These are phyloP conservation scores for Nothocercus nigrocapillus DNA, from an alignment of 2,113 vertebrate genomes.

Conservation along the genomic window DNA sequence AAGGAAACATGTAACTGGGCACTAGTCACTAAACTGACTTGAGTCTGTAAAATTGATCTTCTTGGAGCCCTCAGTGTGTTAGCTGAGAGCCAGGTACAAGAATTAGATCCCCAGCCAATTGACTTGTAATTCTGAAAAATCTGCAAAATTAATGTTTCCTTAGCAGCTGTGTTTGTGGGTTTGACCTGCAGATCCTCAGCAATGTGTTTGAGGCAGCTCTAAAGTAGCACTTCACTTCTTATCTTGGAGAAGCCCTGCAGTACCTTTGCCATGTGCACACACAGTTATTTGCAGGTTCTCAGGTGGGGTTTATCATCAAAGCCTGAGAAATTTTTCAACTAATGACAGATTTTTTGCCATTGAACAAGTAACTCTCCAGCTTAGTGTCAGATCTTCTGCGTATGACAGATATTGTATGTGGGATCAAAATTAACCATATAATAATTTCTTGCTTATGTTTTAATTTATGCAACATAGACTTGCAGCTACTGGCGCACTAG, in stretches of 20 bases:
- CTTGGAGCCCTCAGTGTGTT: background rate
- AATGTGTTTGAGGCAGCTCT: background rate
- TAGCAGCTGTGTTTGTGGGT: background rate
- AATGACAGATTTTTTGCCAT: background rate
- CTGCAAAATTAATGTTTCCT: background rate
- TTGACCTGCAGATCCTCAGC: constrained; percentile 24
- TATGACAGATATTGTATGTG: background rate
- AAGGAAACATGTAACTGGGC: background rate
- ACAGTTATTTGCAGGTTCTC: background rate
- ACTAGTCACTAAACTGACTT: background rate
- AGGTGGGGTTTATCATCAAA: background rate
- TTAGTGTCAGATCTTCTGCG: background rate
- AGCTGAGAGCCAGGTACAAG: background rate
- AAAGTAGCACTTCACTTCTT: constrained; percentile 8
- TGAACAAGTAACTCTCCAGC: background rate
- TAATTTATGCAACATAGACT: background rate
- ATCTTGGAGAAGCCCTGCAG: background rate
- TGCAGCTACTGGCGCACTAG: background rate
- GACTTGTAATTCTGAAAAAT: background rate
- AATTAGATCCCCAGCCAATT: background rate
- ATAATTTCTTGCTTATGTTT: background rate
- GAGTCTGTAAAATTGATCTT: background rate
- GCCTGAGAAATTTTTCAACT: background rate
- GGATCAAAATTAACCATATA: background rate
- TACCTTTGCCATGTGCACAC: accelerated